Evolutionary conservation across 2,888 invertebrate species (phyloP).

Genomic region (Noctua comes): DNA sequence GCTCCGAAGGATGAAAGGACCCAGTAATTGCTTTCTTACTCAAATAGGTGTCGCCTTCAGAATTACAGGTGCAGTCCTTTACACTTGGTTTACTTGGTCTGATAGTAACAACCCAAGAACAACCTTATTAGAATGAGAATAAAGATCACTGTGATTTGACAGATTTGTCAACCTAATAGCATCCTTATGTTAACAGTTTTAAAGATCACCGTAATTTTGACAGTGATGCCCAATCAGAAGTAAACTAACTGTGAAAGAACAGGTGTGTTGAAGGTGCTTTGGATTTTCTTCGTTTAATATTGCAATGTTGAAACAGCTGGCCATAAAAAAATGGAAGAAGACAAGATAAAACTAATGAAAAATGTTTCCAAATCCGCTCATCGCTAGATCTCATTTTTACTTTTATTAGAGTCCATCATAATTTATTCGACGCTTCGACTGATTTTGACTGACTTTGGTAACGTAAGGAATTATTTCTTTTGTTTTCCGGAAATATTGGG

Average conservation of each 20-base stretch:
- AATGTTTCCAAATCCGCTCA: neutral
- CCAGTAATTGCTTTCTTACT: slow-evolving; percentile 54
- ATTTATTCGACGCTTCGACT: neutral
- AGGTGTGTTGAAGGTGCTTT: neutral
- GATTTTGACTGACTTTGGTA: neutral
- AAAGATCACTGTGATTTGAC: neutral
- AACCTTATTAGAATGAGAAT: neutral
- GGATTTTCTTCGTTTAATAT: neutral
- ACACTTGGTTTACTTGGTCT: neutral
- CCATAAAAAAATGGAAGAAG: neutral
- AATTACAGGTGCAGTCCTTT: neutral
- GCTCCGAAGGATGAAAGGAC: slow-evolving; percentile 54
- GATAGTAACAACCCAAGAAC: neutral
- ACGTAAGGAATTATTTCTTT: neutral
- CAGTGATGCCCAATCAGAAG: neutral
- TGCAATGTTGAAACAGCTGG: neutral
- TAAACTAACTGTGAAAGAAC: neutral
- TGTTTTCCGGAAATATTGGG: neutral
- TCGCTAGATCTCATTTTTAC: neutral
- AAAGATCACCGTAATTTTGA: neutral
- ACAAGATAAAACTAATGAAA: neutral
- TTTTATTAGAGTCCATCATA: neutral
- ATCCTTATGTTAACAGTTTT: neutral
- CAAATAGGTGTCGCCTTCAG: slow-evolving; percentile 24
- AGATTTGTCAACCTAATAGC: neutral